Evolutionary conservation across 1,140 invertebrate genomes (phyloP).

Genomic region (Scaptodrosophila lebanonensis): DNA sequence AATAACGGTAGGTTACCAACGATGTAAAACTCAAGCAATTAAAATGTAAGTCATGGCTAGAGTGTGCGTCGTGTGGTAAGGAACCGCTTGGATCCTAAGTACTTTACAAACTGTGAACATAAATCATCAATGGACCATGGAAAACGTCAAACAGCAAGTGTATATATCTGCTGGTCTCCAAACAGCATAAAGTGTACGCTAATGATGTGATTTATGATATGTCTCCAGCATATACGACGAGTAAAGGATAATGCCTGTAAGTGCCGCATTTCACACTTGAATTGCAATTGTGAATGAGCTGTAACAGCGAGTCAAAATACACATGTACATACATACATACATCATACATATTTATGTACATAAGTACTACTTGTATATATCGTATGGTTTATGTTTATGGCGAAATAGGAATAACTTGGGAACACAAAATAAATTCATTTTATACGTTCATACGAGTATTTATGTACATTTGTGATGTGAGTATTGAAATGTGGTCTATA

Average conservation of each 20-base stretch:
- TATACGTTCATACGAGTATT: slow-evolving; percentile 28
- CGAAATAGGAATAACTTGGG: slow-evolving; percentile 22
- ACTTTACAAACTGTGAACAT: slow-evolving; percentile 21
- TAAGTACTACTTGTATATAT: slow-evolving; percentile 32
- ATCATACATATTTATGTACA: slow-evolving; percentile 1
- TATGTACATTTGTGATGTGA: too few species aligned
- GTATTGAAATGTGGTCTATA: too few species aligned
- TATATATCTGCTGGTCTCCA: too few species aligned
- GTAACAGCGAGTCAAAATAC: slow-evolving; percentile 1
- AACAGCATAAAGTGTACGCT: slow-evolving; percentile 30
- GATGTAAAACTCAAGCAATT: slow-evolving; percentile 20
- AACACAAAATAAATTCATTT: slow-evolving; percentile 38
- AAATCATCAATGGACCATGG: slow-evolving; percentile 49
- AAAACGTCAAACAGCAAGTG: slow-evolving; percentile 23
- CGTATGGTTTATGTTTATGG: slow-evolving; percentile 37
- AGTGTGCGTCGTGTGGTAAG: slow-evolving; percentile 4
- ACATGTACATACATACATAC: too few species aligned
- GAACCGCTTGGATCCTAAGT: neutral
- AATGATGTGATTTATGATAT: slow-evolving; percentile 67
- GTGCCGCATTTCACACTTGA: slow-evolving; percentile 64
- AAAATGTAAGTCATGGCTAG: slow-evolving; percentile 24
- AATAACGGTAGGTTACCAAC: slow-evolving; percentile 52
- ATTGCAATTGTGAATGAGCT: slow-evolving; percentile 47
- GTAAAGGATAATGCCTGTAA: slow-evolving; percentile 31
- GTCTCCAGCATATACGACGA: slow-evolving; percentile 16